Percentiles rank a stretch among this genome's conserved stretches.
These are phyloP conservation scores for Percina caprodes DNA, from an alignment of 2,113 vertebrate species.

Conservation along the genomic window DNA sequence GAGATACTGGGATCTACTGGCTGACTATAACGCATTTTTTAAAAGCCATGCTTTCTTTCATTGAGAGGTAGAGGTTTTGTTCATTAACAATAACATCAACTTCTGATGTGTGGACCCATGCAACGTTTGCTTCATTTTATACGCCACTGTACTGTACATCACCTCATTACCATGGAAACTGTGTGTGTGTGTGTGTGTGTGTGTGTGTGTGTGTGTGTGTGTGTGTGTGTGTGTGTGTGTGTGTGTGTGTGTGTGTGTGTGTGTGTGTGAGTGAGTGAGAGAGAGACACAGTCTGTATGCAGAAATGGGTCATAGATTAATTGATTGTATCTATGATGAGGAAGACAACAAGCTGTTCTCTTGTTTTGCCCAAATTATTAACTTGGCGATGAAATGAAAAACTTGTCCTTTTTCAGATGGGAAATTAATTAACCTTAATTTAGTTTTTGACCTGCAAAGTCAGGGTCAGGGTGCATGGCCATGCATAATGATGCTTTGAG, in stretches of 20 bases:
- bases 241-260: background rate
- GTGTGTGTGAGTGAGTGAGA: too few species aligned
- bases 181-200: background rate
- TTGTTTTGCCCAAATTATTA: background rate
- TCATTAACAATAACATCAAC: too few species aligned
- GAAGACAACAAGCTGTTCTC: slow-evolving; percentile 11
- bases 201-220: background rate
- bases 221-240: background rate
- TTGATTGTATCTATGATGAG: slow-evolving; percentile 22
- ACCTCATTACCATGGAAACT: too few species aligned
- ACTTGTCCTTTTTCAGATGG: background rate
- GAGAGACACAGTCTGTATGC: background rate
- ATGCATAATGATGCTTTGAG: slow-evolving; percentile 12
- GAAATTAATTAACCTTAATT: slow-evolving; percentile 16
- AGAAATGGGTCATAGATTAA: slow-evolving; percentile 39
- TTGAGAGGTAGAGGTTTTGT: too few species aligned
- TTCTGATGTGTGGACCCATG: too few species aligned
- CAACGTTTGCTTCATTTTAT: too few species aligned
- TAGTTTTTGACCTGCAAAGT: slow-evolving; percentile 34
- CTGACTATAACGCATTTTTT: background rate
- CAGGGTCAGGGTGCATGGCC: background rate
- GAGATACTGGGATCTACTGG: background rate
- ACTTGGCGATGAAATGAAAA: slow-evolving; percentile 27
- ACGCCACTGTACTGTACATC: too few species aligned
- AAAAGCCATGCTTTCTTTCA: background rate